phyloP scores from a whole-genome alignment of 2,113 vertebrate species.

The Trogon surrucura region DNA sequence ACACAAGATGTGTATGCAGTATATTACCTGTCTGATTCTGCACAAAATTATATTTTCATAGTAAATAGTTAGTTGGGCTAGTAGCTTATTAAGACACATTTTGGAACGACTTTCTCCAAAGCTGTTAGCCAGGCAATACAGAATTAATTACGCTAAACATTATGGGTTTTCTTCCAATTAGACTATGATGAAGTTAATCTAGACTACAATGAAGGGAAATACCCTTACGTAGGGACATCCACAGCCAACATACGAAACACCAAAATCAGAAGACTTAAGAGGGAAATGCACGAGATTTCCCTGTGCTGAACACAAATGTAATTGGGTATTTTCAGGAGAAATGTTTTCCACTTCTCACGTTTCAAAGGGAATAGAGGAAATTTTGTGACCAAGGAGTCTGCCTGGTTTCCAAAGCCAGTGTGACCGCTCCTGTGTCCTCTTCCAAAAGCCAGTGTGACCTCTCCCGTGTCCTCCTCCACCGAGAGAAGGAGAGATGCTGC shows the following conservation, averaged over 20 bases:
- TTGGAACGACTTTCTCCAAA: background rate
- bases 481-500: background rate
- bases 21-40: background rate
- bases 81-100: background rate
- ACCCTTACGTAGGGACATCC: background rate
- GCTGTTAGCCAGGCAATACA: background rate
- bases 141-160: background rate
- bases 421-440: background rate
- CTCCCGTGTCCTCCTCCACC: too few species aligned
- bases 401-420: background rate
- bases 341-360: background rate
- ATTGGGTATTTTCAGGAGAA: background rate
- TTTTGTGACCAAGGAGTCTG: background rate
- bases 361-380: background rate
- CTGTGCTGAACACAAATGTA: background rate
- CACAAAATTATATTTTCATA: background rate
- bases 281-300: background rate
- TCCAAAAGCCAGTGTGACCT: background rate
- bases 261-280: background rate
- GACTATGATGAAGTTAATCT: background rate
- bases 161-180: background rate
- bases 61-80: background rate
- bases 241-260: background rate
- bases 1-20: background rate
- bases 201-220: background rate